These are phyloP conservation scores for Drosophila anomelani DNA, from an alignment of 2,888 invertebrate species.

Conservation along the genomic window DNA sequence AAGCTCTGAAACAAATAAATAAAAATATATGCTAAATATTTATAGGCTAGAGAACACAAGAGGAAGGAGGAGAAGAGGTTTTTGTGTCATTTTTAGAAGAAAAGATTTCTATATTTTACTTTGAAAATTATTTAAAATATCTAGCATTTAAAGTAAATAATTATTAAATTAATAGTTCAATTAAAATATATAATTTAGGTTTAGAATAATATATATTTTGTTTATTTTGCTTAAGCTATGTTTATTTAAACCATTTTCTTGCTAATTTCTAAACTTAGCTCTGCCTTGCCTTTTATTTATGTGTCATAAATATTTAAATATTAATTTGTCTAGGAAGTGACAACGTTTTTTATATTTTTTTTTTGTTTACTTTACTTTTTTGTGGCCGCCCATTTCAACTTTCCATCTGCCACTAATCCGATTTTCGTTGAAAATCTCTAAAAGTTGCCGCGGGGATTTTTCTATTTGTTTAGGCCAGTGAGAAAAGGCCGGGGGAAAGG, in stretches of 20 bases:
- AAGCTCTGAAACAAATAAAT: not conserved
- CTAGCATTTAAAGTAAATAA: too few relatives aligned
- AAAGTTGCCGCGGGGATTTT: constrained; percentile 12
- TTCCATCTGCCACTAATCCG: constrained; percentile 3
- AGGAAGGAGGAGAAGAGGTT: not conserved
- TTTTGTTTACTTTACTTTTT: too few relatives aligned
- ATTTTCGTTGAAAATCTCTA: constrained; percentile 17
- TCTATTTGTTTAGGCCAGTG: constrained; percentile 38
- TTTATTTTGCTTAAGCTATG: too few relatives aligned
- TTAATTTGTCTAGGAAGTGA: constrained; percentile 5
- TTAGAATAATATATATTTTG: too few relatives aligned
- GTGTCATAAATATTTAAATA: not conserved
- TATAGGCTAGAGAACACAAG: not conserved
- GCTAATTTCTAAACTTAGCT: not conserved
- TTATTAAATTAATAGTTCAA: too few relatives aligned
- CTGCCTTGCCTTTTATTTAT: not conserved
- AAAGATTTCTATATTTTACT: too few relatives aligned
- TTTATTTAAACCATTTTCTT: not conserved
- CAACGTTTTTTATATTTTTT: not conserved
- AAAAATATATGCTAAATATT: not conserved
- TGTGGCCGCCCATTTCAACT: constrained; percentile 6
- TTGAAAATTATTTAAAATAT: too few relatives aligned
- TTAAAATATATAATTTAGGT: too few relatives aligned
- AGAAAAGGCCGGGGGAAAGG: not conserved
- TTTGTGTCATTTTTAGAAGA: not conserved